Percentiles rank a stretch among this genome's conserved stretches.
Conservation (phyloP, 1,140 invertebrate genomes). For the Listronotus bonariensis region DNA sequence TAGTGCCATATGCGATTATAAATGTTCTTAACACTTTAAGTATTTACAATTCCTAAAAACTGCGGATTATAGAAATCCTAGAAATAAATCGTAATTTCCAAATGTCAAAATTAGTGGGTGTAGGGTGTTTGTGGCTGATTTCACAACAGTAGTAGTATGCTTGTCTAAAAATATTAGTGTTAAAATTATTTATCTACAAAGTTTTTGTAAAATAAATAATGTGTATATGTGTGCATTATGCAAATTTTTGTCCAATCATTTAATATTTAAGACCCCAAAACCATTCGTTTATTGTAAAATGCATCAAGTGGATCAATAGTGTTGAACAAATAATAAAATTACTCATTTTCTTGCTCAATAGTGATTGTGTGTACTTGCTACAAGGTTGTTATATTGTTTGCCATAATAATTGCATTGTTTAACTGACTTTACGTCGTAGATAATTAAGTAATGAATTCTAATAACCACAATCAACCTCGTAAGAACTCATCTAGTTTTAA, state of each 20-base stretch:
- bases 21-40: no score
- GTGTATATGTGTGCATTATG: conserved; percentile 11
- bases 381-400: conserved; percentile 47
- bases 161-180: conserved; percentile 34
- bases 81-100: no score
- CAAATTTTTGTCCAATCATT: background rate
- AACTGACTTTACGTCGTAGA: conserved; percentile 27
- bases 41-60: no score
- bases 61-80: no score
- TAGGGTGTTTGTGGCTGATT: conserved; percentile 46
- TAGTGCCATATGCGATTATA: no score
- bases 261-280: background rate
- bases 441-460: conserved; percentile 50
- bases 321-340: conserved; percentile 38
- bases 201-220: conserved; percentile 21
- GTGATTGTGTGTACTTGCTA: conserved; percentile 45
- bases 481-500: conserved; percentile 54
- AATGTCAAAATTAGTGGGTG: conserved; percentile 1
- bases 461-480: conserved; percentile 53
- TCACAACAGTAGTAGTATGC: conserved; percentile 42
- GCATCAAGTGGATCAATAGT: conserved; percentile 34
- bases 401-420: conserved; percentile 30
- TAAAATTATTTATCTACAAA: conserved; percentile 29
- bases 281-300: conserved; percentile 7
- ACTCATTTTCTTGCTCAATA: conserved; percentile 49